Base-by-base conservation (phyloP, 2,888 invertebrate species). In the Tricholauxania praeusta region DNA sequence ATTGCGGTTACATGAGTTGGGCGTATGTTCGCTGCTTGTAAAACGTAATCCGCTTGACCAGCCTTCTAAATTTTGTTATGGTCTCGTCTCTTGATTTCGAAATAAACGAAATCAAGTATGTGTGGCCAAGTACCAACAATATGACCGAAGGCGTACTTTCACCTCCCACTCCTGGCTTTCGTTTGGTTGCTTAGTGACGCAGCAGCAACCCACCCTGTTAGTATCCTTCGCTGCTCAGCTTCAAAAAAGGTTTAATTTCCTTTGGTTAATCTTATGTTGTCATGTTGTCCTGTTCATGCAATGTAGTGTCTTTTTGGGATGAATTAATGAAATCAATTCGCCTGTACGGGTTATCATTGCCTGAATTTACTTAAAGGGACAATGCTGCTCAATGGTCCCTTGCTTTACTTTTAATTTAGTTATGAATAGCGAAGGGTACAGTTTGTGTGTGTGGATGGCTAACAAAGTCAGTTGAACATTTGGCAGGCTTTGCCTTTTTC, bases 1-100 rank as follows among this genome's bases (percentile, higher is more conserved):
- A 19, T 48, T 60, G 39, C 28, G 51, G 69, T 60, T 76, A 76
- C 76, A 74, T 79, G 77, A 80, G 64, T 76, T 77, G 81, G 78
- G 76, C 76, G 82, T 82, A 78, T 66, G 66, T 60, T 51, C 59
- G 72, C 14, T 32, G 66, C 49, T 49, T 72, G 70, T 74, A 47
- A 12, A 47, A 70, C 63, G 22, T 76, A 75, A 76, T 74, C 76
- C 66, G 71, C 74, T 76, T 75, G 76, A 75, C 75, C 76, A 72
- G 52, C 71, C 72, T 65, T 64, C 72, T n/a, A 52, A 68, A 71
- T 75, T 67, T 63, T 60, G 51, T 15, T 10, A 7, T 57, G 32
- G 53, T 48, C 39, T 19, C 47, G 39, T 47, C 62, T 12, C 28
- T 64, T 22, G 19, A 49, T 22, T 51, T 12, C 39, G 64, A 64